Base-by-base conservation (phyloP, 1,140 invertebrate species). In the Chironomus tepperi region DNA sequence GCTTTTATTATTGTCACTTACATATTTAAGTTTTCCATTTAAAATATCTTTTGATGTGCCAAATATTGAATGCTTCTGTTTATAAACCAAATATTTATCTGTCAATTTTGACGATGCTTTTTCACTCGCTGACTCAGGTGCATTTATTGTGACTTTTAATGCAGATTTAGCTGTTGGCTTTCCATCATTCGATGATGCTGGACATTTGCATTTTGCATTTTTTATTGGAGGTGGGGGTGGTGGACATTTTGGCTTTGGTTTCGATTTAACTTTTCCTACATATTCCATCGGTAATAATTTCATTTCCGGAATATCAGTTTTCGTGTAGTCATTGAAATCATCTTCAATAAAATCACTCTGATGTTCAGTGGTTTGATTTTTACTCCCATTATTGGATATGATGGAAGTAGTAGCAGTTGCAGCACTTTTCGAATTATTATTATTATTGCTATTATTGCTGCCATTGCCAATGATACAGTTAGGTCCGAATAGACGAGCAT, bases 41-140 rank as follows among this genome's bases (percentile, higher is more conserved):
- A 15, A 19, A 16, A 73, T n/a, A 18, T 42, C 73, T 16, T 10
- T 47, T n/a, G 43, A 43, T 42, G 64, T 65, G 15, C 47, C 24
- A 19, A 70, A 70, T 70, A 70, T 70, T 34, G 47, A 67, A 42
- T 74, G 43, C 8, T 74, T 43, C 47, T 64, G 42, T 74, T 74
- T 74, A 57, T 74, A 74, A 7, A 74, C 64, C 19, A 57, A 34
- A 65, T 74, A 74, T 57, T 74, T 70, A 10, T 34, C 43, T 0
- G 21, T 15, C 42, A 42, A 43, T 72, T 75, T 42, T 16, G 3
- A 7, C 10, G 15, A 42, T 15, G 15, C 47, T 10, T 70, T 70
- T 18, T 70, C 65, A 12, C 7, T n/a, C 18, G 65, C 16, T 70
- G 65, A 70, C 10, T 70, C 65, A 70, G 65, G 19, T 19, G 65